These are phyloP conservation scores for Diplosoma virens DNA, from an alignment of 23 tunicate genomes.

Conservation along the genomic window DNA sequence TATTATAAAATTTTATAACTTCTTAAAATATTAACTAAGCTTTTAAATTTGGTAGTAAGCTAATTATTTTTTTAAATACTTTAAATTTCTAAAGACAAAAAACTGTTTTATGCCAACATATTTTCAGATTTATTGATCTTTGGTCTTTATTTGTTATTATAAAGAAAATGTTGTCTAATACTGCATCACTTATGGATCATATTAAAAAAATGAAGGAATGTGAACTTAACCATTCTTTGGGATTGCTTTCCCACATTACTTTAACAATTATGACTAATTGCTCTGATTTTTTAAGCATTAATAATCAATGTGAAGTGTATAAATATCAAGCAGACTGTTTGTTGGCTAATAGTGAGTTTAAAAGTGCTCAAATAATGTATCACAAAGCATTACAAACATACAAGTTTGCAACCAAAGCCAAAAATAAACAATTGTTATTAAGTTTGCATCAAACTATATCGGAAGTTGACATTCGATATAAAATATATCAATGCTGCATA, in stretches of 20 bases:
- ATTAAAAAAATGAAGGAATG: slow-evolving; percentile 20
- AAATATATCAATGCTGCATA: slow-evolving; percentile 55
- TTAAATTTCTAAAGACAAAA: no score
- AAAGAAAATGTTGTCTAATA: background rate
- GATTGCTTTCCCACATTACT: slow-evolving; percentile 12
- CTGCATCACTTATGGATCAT: slow-evolving; percentile 27
- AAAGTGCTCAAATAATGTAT: slow-evolving; percentile 49
- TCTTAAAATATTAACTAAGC: no score
- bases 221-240: slow-evolving; percentile 11
- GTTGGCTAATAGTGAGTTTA: slow-evolving; percentile 42
- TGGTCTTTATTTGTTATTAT: background rate
- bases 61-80: no score
- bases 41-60: no score
- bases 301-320: slow-evolving; percentile 53
- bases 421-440: slow-evolving; percentile 6
- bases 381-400: slow-evolving; percentile 35
- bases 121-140: background rate
- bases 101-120: background rate
- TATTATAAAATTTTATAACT: no score
- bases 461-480: slow-evolving; percentile 19
- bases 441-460: slow-evolving; percentile 16
- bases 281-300: slow-evolving; percentile 7
- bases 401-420: slow-evolving; percentile 44
- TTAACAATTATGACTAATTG: slow-evolving; percentile 34
- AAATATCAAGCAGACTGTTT: slow-evolving; percentile 45